These are phyloP conservation scores for Micrastur ruficollis DNA, from an alignment of 2,797 vertebrate genomes.

Conservation along the genomic window DNA sequence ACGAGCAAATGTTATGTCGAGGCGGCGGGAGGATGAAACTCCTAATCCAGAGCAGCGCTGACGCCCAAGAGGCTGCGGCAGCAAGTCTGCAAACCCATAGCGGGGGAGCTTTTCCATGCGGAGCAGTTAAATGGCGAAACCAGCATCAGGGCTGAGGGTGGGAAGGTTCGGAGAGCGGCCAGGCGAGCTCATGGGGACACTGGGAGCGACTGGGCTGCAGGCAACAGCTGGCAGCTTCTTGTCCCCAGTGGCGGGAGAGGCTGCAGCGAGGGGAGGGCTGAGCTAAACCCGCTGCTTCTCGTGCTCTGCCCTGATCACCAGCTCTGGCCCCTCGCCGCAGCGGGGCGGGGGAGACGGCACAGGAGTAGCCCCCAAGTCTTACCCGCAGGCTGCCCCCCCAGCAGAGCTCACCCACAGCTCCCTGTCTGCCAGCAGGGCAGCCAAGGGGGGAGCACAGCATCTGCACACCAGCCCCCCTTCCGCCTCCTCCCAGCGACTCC, in stretches of 20 bases:
- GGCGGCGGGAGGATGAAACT: background rate
- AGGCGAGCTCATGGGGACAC: background rate
- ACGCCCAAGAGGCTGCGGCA: background rate
- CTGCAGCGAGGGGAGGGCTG: background rate
- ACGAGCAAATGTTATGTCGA: rapidly evolving
- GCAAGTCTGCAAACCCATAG: rapidly evolving
- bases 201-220: background rate
- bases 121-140: background rate
- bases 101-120: rapidly evolving
- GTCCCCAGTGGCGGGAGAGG: too few species aligned
- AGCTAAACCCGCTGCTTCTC: background rate
- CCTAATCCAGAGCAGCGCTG: background rate
- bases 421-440: background rate
- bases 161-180: background rate
- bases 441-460: background rate
- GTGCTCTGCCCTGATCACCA: background rate
- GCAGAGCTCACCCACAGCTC: background rate
- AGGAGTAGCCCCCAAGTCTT: background rate
- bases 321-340: background rate
- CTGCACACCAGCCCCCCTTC: background rate
- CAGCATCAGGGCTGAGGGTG: background rate
- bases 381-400: too few species aligned
- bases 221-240: background rate
- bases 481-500: background rate
- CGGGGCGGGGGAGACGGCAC: background rate